phyloP scores from a whole-genome alignment of 2,888 invertebrate species.

The Plebejus argus region DNA sequence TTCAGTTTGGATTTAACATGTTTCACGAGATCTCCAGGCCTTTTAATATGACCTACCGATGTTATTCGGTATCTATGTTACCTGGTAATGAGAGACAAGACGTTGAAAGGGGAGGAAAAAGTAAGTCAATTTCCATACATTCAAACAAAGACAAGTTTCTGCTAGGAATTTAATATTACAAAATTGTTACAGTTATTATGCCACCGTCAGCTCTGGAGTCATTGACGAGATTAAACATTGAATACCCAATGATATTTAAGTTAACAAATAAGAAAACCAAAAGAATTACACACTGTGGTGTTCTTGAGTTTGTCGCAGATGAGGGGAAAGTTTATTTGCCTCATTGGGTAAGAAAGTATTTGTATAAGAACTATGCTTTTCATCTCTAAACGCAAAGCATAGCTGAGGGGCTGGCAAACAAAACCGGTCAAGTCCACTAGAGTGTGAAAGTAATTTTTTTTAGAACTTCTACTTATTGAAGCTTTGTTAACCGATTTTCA shows the following conservation, averaged over 20 bases:
- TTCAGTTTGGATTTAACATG: constrained; percentile 94
- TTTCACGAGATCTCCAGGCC: constrained; percentile 91
- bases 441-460: too few relatives aligned
- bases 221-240: constrained; percentile 95
- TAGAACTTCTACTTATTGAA: too few relatives aligned
- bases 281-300: constrained; percentile 95
- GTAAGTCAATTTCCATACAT: constrained; percentile 74
- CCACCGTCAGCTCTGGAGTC: constrained; percentile 97
- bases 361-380: too few relatives aligned
- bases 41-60: constrained; percentile 92
- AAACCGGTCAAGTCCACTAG: too few relatives aligned
- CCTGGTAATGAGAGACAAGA: constrained; percentile 96
- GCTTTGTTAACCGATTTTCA: too few relatives aligned
- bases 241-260: constrained; percentile 99
- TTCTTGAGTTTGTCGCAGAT: constrained; percentile 98
- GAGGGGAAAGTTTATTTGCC: constrained; percentile 99
- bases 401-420: not conserved
- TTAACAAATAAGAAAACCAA: constrained; percentile 92
- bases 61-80: constrained; percentile 96
- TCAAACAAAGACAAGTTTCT: not conserved
- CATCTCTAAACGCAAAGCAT: not conserved
- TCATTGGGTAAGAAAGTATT: constrained; percentile 88
- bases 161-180: not conserved
- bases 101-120: constrained; percentile 98
- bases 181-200: constrained; percentile 92